phyloP scores from a whole-genome alignment of 2,888 invertebrate genomes.

The Ectemnius cavifrons region DNA sequence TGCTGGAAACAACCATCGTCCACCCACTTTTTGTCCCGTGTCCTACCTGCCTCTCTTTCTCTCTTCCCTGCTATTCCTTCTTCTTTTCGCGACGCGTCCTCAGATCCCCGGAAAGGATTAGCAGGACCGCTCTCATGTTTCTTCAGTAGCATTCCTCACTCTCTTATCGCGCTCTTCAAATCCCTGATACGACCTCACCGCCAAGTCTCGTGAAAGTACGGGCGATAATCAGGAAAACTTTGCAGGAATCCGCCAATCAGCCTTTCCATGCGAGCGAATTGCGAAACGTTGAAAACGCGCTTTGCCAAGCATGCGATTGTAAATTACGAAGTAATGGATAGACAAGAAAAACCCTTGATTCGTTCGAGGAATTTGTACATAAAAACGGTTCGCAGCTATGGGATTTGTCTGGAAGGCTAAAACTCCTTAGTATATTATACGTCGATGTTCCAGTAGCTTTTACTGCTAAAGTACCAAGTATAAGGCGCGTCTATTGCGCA shows the following conservation, averaged over 20 bases:
- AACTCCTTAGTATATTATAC: too few relatives aligned
- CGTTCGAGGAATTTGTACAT: too few relatives aligned
- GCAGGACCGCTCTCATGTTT: conserved; percentile 1
- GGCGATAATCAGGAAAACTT: not conserved
- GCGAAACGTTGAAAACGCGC: not conserved
- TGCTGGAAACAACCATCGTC: conserved; percentile 10
- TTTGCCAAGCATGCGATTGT: not conserved
- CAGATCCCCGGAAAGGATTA: conserved; percentile 2
- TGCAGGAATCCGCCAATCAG: not conserved
- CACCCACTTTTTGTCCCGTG: conserved; percentile 20
- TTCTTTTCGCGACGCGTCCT: not conserved
- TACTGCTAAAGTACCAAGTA: too few relatives aligned
- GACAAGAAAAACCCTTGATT: not conserved
- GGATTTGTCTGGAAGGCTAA: too few relatives aligned
- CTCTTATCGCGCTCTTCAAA: too few relatives aligned
- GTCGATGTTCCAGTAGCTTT: too few relatives aligned
- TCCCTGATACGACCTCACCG: too few relatives aligned
- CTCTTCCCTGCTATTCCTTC: not conserved
- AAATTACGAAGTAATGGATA: not conserved
- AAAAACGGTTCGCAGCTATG: too few relatives aligned
- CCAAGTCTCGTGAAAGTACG: not conserved
- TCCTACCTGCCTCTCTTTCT: not conserved
- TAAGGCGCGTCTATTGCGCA: not conserved
- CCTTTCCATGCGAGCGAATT: not conserved
- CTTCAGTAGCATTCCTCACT: not conserved